Percentiles rank a stretch among this genome's conserved stretches.
Conservation (phyloP, 2,797 vertebrate genomes). For the Trematomus bernacchii region DNA sequence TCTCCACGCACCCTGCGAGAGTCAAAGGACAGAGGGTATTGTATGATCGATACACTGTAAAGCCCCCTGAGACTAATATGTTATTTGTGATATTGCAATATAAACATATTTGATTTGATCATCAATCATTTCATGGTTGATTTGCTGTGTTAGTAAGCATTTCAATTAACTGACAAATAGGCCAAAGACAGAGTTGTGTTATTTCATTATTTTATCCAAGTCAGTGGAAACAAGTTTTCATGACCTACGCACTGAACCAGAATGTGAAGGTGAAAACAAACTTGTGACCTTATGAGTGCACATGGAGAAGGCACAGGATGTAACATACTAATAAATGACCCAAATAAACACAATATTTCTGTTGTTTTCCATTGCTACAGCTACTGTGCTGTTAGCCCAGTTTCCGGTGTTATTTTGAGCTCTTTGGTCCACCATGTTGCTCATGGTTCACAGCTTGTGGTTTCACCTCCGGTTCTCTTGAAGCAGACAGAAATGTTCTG, state of each 20-base stretch:
- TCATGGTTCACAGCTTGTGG: conserved; percentile 54
- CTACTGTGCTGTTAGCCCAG: neutral
- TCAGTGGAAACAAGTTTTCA: neutral
- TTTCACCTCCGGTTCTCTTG: conserved; percentile 39
- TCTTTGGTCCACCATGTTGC: conserved; percentile 11
- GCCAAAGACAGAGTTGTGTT: neutral
- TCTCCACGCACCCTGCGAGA: too few species aligned
- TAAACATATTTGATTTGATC: too few species aligned
- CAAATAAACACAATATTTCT: neutral
- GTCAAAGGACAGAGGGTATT: too few species aligned
- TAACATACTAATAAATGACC: neutral
- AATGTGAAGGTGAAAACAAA: conserved; percentile 1
- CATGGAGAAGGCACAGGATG: neutral
- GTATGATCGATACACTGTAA: too few species aligned
- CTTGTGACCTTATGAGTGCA: neutral
- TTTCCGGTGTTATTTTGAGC: conserved; percentile 3
- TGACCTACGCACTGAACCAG: neutral
- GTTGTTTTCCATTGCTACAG: neutral
- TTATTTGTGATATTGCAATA: too few species aligned
- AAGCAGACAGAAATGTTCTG: conserved; percentile 28
- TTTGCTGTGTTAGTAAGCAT: too few species aligned
- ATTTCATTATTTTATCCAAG: neutral
- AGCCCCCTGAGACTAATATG: too few species aligned
- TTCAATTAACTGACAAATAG: neutral
- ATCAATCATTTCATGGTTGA: too few species aligned